Conservation (phyloP, 2,797 vertebrate genomes). For the Holocentrus rufus region DNA sequence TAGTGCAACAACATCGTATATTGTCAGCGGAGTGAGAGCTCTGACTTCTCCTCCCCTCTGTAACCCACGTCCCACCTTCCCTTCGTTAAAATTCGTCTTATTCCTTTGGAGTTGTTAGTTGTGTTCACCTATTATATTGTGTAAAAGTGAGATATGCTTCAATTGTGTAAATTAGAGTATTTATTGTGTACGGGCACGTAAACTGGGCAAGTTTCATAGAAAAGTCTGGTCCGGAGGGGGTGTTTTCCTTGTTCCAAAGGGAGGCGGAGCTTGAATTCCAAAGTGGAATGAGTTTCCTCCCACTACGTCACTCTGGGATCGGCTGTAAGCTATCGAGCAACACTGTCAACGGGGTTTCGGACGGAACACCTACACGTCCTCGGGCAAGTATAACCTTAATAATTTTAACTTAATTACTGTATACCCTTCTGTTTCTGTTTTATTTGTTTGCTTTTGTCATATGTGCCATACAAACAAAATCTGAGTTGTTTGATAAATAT, state of each 20-base stretch:
- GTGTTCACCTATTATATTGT: background rate
- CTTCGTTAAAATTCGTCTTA: background rate
- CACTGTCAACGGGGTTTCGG: constrained; percentile 60
- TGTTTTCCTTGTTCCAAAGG: constrained; percentile 15
- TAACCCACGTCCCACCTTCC: no score
- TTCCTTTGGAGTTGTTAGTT: background rate
- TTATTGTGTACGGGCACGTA: no score
- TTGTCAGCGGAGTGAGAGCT: constrained; percentile 41
- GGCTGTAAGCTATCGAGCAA: constrained; percentile 60
- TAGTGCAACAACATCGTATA: no score
- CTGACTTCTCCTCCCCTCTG: background rate
- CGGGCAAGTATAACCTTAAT: constrained; percentile 53
- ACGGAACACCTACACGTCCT: constrained; percentile 39
- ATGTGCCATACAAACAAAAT: fast-evolving
- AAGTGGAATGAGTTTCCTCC: constrained; percentile 71
- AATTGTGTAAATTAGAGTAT: background rate
- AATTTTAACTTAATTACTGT: background rate
- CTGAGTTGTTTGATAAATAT: fast-evolving
- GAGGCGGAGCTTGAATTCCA: constrained; percentile 79
- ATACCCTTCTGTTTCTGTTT: background rate
- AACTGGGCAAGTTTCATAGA: background rate
- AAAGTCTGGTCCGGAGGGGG: constrained; percentile 23
- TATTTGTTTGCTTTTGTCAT: background rate
- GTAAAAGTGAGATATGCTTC: no score
- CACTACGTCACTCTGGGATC: constrained; percentile 78